Evolutionary conservation across 2,113 vertebrate species (phyloP).

Genomic region (Gavialis gangeticus): DNA sequence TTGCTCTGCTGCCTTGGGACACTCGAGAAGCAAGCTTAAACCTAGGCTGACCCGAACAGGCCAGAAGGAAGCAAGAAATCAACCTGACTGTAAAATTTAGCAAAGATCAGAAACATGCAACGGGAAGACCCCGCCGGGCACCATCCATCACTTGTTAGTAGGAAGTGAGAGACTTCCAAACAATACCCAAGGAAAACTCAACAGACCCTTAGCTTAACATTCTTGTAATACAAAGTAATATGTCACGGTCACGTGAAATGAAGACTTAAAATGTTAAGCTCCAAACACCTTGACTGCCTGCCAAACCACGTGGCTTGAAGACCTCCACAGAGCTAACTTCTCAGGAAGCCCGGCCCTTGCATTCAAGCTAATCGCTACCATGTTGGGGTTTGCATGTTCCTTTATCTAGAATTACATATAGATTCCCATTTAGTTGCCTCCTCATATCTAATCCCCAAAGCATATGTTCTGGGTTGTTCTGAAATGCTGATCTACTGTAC

Average conservation of each 20-base stretch:
- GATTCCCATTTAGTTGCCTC: background rate
- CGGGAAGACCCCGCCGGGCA: background rate
- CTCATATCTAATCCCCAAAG: slow-evolving; percentile 36
- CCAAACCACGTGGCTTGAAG: background rate
- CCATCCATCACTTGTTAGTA: background rate
- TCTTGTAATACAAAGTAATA: background rate
- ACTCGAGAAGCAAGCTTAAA: background rate
- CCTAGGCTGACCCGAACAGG: background rate
- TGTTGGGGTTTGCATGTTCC: background rate
- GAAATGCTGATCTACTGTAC: background rate
- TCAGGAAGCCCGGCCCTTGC: slow-evolving; percentile 11
- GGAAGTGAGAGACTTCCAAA: background rate
- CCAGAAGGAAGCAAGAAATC: background rate
- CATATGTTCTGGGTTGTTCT: background rate
- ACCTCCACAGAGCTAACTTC: background rate
- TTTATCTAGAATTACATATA: slow-evolving; percentile 6
- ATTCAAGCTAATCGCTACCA: slow-evolving; percentile 50
- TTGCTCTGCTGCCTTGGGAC: background rate
- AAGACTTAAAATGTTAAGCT: background rate
- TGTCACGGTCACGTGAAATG: background rate
- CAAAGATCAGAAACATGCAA: background rate
- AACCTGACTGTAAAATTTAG: background rate
- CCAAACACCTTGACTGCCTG: background rate
- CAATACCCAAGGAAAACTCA: background rate
- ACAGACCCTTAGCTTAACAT: background rate